These are phyloP conservation scores for Creontiades dilutus DNA, from an alignment of 2,888 invertebrate species.

Conservation along the genomic window DNA sequence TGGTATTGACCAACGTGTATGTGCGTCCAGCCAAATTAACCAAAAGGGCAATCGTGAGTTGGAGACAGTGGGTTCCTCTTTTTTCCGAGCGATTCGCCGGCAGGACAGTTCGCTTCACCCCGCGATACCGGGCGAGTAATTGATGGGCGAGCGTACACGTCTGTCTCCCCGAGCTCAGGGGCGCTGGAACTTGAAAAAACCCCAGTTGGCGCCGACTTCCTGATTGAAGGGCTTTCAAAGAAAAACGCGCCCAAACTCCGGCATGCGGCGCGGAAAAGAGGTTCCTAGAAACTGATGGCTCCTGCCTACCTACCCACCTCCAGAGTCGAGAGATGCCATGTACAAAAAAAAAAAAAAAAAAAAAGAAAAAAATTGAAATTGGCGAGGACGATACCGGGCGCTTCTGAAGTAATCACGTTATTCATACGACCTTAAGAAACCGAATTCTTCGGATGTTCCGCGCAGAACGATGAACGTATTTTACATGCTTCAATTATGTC, in stretches of 20 bases:
- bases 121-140: neutral
- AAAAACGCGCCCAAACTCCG: constrained; percentile 30
- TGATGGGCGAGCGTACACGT: constrained; percentile 29
- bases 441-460: neutral
- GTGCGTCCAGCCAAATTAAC: neutral
- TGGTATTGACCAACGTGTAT: too few relatives aligned
- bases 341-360: neutral
- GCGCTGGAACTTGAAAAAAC: neutral
- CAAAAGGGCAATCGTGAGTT: neutral
- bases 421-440: neutral
- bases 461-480: neutral
- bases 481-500: constrained; percentile 8
- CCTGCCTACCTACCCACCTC: neutral
- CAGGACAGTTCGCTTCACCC: neutral
- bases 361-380: neutral
- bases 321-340: neutral
- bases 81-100: neutral
- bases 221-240: constrained; percentile 27
- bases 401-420: neutral
- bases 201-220: constrained; percentile 31
- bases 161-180: neutral
- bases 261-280: neutral
- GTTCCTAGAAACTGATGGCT: constrained; percentile 5
- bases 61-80: neutral
- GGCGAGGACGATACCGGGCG: constrained; percentile 13